phyloP scores from a whole-genome alignment of 1,140 invertebrate species.

The Leptopilina boulardi region DNA sequence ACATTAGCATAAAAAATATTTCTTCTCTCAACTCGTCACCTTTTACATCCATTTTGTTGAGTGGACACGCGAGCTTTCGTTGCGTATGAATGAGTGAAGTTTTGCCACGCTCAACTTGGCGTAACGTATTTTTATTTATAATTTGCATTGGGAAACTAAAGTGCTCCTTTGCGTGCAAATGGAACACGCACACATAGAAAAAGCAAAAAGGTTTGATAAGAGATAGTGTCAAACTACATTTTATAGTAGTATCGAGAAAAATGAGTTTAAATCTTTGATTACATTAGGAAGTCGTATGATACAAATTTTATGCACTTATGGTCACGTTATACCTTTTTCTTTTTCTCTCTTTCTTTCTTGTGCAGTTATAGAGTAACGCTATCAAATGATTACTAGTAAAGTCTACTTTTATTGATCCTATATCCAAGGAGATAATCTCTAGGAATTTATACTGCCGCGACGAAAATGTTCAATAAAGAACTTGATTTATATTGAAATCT shows the following conservation, averaged over 20 bases:
- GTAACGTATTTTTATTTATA: constrained; percentile 25
- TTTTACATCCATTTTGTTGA: constrained; percentile 1
- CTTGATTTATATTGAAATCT: background rate
- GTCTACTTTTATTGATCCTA: background rate
- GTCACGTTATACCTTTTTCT: background rate
- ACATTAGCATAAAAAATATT: background rate
- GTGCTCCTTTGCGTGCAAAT: constrained; percentile 29
- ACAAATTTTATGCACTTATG: background rate
- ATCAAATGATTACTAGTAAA: constrained; percentile 7
- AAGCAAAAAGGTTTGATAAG: background rate
- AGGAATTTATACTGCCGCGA: background rate
- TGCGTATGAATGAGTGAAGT: constrained; percentile 25
- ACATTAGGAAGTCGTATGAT: background rate
- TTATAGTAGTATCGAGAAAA: constrained; percentile 20
- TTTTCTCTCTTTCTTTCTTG: too few species aligned
- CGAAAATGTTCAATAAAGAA: background rate
- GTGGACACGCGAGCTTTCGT: constrained; percentile 23
- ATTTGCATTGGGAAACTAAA: constrained; percentile 21
- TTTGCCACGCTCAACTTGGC: background rate
- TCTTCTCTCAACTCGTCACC: constrained; percentile 16
- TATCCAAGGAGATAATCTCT: background rate
- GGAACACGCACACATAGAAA: background rate
- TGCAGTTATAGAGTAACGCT: too few species aligned
- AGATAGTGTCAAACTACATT: constrained; percentile 24
- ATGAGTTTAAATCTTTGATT: constrained; percentile 13